A percentile compares a stretch with the other conserved stretches of the same genome.
Evolutionary conservation across 2,888 invertebrate genomes (phyloP).

Genomic region (Eudemis profundana): DNA sequence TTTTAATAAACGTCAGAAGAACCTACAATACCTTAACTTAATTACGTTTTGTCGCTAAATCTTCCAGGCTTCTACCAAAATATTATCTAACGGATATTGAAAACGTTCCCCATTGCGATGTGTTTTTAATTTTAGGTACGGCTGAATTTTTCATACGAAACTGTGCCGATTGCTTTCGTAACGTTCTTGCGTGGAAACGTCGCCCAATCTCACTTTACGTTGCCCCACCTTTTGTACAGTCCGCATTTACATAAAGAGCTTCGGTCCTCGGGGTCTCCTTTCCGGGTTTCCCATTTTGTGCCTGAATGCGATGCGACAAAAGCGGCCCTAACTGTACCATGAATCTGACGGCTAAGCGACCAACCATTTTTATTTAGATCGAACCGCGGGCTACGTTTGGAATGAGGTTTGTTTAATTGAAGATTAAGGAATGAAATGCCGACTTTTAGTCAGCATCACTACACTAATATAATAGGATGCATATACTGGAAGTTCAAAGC

Average conservation of each 20-base stretch:
- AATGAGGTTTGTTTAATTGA: conserved; percentile 32
- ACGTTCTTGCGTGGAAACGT: conserved; percentile 65
- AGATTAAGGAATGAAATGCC: conserved; percentile 5
- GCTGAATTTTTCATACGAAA: conserved; percentile 60
- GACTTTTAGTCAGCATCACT: too few relatives aligned
- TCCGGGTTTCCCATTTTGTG: conserved; percentile 79
- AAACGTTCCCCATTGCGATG: conserved; percentile 47
- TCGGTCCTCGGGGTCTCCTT: conserved; percentile 79
- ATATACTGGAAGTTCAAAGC: too few relatives aligned
- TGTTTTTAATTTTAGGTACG: conserved; percentile 58
- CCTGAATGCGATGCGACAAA: conserved; percentile 70
- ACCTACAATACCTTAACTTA: not conserved
- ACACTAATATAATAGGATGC: too few relatives aligned
- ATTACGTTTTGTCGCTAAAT: not conserved
- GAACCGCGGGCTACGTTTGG: conserved; percentile 57
- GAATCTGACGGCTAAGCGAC: conserved; percentile 70
- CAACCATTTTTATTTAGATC: conserved; percentile 70
- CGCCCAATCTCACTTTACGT: conserved; percentile 76
- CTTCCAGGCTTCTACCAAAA: conserved; percentile 35
- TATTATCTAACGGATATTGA: conserved; percentile 51
- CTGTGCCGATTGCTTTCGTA: conserved; percentile 60
- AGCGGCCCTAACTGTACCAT: conserved; percentile 59
- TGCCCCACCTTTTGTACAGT: conserved; percentile 77
- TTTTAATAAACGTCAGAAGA: not conserved
- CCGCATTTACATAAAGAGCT: conserved; percentile 80